Percentiles rank a stretch among this genome's conserved stretches.
phyloP scores from a whole-genome alignment of 1,140 invertebrate genomes.

The Hylaeus anthracinus region DNA sequence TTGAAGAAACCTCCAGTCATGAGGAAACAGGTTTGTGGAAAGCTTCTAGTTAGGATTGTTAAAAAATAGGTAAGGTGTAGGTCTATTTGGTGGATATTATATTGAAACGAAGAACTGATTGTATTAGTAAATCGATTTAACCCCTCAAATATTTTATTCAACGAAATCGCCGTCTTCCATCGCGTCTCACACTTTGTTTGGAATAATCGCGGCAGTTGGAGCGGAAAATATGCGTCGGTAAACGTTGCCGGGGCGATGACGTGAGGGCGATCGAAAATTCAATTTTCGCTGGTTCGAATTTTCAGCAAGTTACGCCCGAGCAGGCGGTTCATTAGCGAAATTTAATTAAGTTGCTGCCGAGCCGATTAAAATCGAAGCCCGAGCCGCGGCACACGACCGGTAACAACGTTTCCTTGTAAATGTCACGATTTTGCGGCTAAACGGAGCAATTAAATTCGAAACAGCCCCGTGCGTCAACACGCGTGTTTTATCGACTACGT shows the following conservation, averaged over 20 bases:
- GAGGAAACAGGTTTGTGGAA: neutral
- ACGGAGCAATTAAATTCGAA: conserved; percentile 7
- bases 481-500: neutral
- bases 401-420: conserved; percentile 33
- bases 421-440: conserved; percentile 20
- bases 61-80: too few species aligned
- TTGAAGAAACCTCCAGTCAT: neutral
- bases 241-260: neutral
- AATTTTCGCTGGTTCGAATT: conserved; percentile 7
- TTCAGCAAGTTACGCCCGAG: neutral
- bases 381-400: neutral
- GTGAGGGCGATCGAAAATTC: neutral
- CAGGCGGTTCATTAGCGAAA: conserved; percentile 15
- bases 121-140: too few species aligned
- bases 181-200: too few species aligned
- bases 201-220: neutral
- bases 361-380: conserved; percentile 7
- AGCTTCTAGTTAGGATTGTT: neutral
- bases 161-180: too few species aligned
- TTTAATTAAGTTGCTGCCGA: conserved; percentile 20
- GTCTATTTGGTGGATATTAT: too few species aligned
- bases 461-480: neutral
- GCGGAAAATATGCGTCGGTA: conserved; percentile 11
- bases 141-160: too few species aligned
- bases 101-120: too few species aligned